These are phyloP conservation scores for Diceros bicornis DNA, from an alignment of 2,797 vertebrate species.

Conservation along the genomic window DNA sequence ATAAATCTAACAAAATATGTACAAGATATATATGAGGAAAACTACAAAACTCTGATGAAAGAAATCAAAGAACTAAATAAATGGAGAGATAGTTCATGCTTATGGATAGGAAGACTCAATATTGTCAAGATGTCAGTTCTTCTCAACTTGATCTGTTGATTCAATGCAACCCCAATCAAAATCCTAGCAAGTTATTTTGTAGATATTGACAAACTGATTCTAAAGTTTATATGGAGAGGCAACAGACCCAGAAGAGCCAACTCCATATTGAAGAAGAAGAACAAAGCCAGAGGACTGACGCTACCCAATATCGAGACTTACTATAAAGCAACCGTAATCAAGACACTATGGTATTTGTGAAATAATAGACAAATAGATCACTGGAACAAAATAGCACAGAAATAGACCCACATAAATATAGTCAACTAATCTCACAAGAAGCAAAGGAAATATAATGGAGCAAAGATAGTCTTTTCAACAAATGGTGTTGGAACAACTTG, in stretches of 20 bases:
- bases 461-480: conserved; percentile 2
- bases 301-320: not conserved
- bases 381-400: not conserved
- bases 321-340: not conserved
- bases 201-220: not conserved
- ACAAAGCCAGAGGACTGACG: not conserved
- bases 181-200: not conserved
- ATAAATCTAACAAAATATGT: not conserved
- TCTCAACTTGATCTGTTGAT: not conserved
- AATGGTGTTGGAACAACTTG: not conserved
- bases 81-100: not conserved
- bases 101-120: not conserved
- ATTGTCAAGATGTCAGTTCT: conserved; percentile 6
- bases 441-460: not conserved
- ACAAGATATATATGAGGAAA: not conserved
- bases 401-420: not conserved
- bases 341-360: not conserved
- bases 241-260: not conserved
- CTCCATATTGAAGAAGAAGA: not conserved
- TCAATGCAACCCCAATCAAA: conserved; percentile 12
- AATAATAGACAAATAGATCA: not conserved
- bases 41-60: not conserved
- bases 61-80: not conserved
- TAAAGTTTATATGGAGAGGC: not conserved
- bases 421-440: not conserved